Evolutionary conservation across 2,113 vertebrate species (phyloP), one percentile per base, ranked within the genome.

Genomic region (Miniopterus natalensis): DNA sequence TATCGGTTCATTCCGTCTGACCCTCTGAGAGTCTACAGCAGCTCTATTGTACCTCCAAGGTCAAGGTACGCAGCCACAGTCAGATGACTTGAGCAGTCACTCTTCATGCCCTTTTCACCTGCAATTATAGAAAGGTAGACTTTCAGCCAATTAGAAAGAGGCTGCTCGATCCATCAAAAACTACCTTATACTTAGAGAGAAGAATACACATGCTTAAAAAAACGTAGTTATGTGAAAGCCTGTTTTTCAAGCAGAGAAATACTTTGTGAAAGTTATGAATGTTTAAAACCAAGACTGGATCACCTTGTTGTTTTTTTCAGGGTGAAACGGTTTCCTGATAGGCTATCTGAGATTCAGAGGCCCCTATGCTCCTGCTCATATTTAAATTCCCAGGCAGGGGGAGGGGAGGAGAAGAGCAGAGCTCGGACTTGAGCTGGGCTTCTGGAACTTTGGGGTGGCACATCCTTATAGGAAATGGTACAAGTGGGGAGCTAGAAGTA

Each of bases 81-180:
- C 49, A 63, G 31, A 23, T 65, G 17, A 5, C 23, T 21, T 1
- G 21, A 18, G 21, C 59, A 49, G 17, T 59, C 73, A n/a, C 4
- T 57, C 25, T 6, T 53, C 40, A 79, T 2, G 61, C 20, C 15
- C 23, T 4, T 31, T 51, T 83, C 36, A 53, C 49, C 27, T 36
- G 8, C 20, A 84, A 14, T 61, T 55, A 31, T 17, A 92, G 70
- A 51, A 63, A 77, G 59, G 47, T 12, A 31, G 23, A 27, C 45
- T 57, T 80, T 6, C 20, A 84, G 66, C 11, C 91, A 88, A 92
- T 84, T 94, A 80, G 21, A 65, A 51, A 94, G 80, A 49, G 18
- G 11, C 25, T 61, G 8, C 51, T 79, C 10, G 59, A 25, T n/a
- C 12, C 40, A 45, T 90, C 78, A 45, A 36, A 92, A 66, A 49